These are phyloP conservation scores for Drosophila sp. DNA, from an alignment of 1,140 invertebrate genomes.

Conservation along the genomic window DNA sequence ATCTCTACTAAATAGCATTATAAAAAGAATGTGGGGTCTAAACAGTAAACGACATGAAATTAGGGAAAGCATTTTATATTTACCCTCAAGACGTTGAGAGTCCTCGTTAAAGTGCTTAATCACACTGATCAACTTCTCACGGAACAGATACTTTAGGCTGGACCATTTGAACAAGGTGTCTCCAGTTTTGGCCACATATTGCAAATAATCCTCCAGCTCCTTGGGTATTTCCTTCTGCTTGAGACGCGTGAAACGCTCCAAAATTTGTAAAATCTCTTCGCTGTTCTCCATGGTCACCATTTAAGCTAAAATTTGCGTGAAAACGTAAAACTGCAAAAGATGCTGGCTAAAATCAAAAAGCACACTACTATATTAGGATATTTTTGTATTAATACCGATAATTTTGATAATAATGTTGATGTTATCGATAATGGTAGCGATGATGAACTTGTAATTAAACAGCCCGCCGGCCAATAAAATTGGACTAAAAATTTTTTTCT, in stretches of 20 bases:
- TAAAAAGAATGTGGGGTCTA: too few relatives aligned
- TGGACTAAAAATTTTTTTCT: slow-evolving; percentile 55
- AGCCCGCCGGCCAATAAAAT: slow-evolving; percentile 1
- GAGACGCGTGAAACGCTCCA: slow-evolving; percentile 94
- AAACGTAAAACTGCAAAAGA: slow-evolving; percentile 18
- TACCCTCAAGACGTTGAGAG: slow-evolving; percentile 88
- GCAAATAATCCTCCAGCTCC: slow-evolving; percentile 95
- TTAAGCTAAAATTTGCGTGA: slow-evolving; percentile 31
- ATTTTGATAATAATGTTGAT: background rate
- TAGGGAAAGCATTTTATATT: background rate
- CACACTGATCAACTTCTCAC: slow-evolving; percentile 93
- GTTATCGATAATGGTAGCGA: background rate
- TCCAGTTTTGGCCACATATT: slow-evolving; percentile 96
- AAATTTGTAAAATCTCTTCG: slow-evolving; percentile 92
- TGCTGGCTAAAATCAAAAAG: background rate
- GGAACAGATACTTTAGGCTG: slow-evolving; percentile 93
- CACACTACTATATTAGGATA: background rate
- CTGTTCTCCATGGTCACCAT: slow-evolving; percentile 90
- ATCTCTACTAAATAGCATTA: slow-evolving; percentile 85
- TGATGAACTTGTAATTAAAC: slow-evolving; percentile 1
- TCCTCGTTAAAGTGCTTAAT: slow-evolving; percentile 94
- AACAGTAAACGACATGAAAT: too few relatives aligned
- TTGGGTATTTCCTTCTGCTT: slow-evolving; percentile 92
- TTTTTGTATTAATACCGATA: background rate
- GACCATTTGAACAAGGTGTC: slow-evolving; percentile 97